These are phyloP conservation scores for Apis dorsata DNA, from an alignment of 1,140 invertebrate genomes.

Conservation along the genomic window DNA sequence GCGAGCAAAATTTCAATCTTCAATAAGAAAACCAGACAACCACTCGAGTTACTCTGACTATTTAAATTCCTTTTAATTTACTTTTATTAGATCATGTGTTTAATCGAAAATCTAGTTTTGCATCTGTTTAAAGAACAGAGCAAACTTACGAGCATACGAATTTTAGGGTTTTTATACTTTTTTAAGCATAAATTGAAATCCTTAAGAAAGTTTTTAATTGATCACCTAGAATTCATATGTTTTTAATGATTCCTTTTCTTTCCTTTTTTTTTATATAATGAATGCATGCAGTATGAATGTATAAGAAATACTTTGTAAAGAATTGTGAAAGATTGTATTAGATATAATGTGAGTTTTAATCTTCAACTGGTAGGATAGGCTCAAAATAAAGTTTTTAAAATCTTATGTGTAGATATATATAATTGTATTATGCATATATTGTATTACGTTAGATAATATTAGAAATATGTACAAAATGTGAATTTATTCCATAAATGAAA, in stretches of 20 bases:
- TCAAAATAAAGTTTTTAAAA: background rate
- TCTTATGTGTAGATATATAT: background rate
- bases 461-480: background rate
- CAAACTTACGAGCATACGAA: conserved; percentile 23
- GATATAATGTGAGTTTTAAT: background rate
- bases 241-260: background rate
- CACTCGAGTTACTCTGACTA: conserved; percentile 19
- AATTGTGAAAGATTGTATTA: background rate
- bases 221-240: background rate
- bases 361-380: background rate
- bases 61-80: background rate
- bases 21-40: background rate
- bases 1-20: background rate
- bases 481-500: background rate
- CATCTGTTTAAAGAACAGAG: background rate
- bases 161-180: conserved; percentile 33
- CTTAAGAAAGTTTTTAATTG: conserved; percentile 13
- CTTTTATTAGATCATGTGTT: background rate
- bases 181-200: background rate
- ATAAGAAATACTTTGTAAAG: too few species aligned
- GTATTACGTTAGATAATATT: background rate
- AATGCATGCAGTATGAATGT: background rate
- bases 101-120: background rate
- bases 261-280: background rate
- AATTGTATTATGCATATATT: background rate